Evolutionary conservation across 2,113 vertebrate species (phyloP), one percentile per base, ranked within the genome.

Genomic region (Bostrychus sinensis): DNA sequence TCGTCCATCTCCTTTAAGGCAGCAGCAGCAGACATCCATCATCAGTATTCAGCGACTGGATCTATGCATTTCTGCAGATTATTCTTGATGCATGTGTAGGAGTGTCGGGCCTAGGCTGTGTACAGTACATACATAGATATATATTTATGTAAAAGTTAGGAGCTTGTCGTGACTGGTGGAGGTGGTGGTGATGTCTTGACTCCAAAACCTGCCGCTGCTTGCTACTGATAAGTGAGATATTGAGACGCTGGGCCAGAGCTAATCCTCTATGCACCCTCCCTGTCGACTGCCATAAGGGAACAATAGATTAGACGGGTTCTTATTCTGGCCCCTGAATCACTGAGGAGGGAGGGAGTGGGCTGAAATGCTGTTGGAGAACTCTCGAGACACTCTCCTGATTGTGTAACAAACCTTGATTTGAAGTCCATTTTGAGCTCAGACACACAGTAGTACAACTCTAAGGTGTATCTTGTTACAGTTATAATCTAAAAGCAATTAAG

Each of bases 271-370:
- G 48, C 38, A 75, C 53, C 38, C 38, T 66, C 54, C 62, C 41
- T 23, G 55, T 48, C 46, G 66, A 59, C 74, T 80, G 65, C 64
- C 74, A 75, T 56, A 8, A 53, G 66, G 45, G 51, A 72, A 69
- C 57, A 81, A 70, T 70, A 72, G 57, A 62, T 64, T 57, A 63
- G 64, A 71, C 66, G 30, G 51, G 62, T 30, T 58, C 54, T 66
- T 79, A 82, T 71, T 74, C 74, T 74, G 83, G 73, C 54, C 58
- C 22, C 26, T 84, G 83, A 87, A 75, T 83, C 76, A 84, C 51
- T 16, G 13, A 63, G 79, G 70, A 81, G 63, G 79, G 70, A 81
- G 63, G 32, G 70, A 78, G 81, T 82, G 77, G 81, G 79, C 70
- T 77, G 68, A 38, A 54, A 63, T 83, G 61, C 59, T 50, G 39